Conservation (phyloP, 1,140 invertebrate genomes). For the Goniozus legneri region DNA sequence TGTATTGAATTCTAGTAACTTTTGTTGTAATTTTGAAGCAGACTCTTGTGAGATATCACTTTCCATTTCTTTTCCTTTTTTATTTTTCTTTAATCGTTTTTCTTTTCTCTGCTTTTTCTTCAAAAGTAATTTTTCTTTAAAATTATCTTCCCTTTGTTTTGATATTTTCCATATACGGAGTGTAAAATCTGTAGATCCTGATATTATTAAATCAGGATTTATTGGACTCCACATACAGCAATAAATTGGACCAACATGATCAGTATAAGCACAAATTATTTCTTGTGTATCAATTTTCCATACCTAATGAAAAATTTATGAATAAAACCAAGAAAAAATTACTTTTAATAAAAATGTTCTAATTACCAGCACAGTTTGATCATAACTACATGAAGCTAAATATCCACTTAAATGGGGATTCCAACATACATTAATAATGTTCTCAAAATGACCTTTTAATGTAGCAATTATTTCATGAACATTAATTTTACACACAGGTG, state of each 20-base stretch:
- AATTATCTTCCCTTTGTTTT: slow-evolving; percentile 30
- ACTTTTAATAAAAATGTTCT: slow-evolving; percentile 1
- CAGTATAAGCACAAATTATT: slow-evolving; percentile 57
- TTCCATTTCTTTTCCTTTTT: slow-evolving; percentile 5
- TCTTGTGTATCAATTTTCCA: slow-evolving; percentile 65
- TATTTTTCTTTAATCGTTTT: neutral
- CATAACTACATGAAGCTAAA: slow-evolving; percentile 68
- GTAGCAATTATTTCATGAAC: slow-evolving; percentile 49
- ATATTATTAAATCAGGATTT: slow-evolving; percentile 61
- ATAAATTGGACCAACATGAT: slow-evolving; percentile 55
- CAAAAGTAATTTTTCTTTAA: slow-evolving; percentile 22
- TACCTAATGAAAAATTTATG: slow-evolving; percentile 53
- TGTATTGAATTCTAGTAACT: too few species aligned
- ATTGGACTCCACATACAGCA: slow-evolving; percentile 65
- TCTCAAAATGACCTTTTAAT: slow-evolving; percentile 59
- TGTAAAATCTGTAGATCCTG: slow-evolving; percentile 60
- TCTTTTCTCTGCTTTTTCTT: slow-evolving; percentile 9
- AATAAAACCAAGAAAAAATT: slow-evolving; percentile 8
- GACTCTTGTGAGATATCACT: too few species aligned
- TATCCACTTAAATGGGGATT: slow-evolving; percentile 66
- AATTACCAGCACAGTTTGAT: slow-evolving; percentile 63
- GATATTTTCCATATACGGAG: slow-evolving; percentile 59
- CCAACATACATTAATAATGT: slow-evolving; percentile 67
- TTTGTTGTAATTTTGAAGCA: neutral
- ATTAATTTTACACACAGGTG: too few species aligned